Evolutionary conservation across 2,888 invertebrate species (phyloP).

Genomic region (Coelogynopora nodosa): DNA sequence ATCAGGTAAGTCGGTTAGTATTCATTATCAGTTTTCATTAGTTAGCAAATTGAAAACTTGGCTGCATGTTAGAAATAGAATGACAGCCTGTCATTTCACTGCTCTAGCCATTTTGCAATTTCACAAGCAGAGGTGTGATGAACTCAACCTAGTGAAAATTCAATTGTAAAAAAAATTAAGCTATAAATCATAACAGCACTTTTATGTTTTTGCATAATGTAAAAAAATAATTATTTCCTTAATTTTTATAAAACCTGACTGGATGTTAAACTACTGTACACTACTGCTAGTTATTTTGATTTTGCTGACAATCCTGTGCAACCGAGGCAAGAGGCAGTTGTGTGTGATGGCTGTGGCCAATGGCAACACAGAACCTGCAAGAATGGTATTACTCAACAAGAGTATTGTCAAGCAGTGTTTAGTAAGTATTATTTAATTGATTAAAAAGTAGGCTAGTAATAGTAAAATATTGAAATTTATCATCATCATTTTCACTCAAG

Average conservation of each 20-base stretch:
- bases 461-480: no score
- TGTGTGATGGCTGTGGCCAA: no score
- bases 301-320: background rate
- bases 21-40: background rate
- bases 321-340: no score
- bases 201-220: background rate
- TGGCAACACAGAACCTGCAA: no score
- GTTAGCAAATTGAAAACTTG: background rate
- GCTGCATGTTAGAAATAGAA: background rate
- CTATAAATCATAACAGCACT: background rate
- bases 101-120: slow-evolving; percentile 15
- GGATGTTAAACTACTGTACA: background rate
- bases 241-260: background rate
- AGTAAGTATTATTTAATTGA: no score
- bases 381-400: no score
- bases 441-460: no score
- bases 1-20: background rate
- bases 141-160: slow-evolving; percentile 18
- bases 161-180: background rate
- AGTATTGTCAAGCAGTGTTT: no score
- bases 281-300: background rate
- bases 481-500: no score
- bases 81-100: slow-evolving; percentile 5
- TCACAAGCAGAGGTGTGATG: slow-evolving; percentile 20
- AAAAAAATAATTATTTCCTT: background rate